These are phyloP conservation scores for Antigone vipio DNA, from an alignment of 2,113 vertebrate genomes.

Conservation along the genomic window DNA sequence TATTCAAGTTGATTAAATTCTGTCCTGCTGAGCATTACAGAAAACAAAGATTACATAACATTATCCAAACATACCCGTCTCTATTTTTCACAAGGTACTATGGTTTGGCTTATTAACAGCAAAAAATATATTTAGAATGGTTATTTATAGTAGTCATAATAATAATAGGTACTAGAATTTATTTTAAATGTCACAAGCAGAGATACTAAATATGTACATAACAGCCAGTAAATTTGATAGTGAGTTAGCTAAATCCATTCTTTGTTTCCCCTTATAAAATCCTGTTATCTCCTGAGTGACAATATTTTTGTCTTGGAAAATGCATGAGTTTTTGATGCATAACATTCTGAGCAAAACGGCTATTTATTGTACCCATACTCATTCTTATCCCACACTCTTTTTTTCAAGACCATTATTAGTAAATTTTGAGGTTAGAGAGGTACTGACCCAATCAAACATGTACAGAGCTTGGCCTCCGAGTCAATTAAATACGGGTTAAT, in stretches of 20 bases:
- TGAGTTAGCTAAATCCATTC: background rate
- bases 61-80: background rate
- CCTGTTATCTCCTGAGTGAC: slow-evolving; percentile 2
- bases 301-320: slow-evolving; percentile 11
- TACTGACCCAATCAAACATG: slow-evolving; percentile 78
- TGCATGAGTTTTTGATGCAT: slow-evolving; percentile 15
- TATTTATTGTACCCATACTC: slow-evolving; percentile 1
- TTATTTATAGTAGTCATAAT: background rate
- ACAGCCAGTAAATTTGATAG: background rate
- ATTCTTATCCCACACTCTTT: slow-evolving; percentile 42
- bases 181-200: background rate
- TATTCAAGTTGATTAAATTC: background rate
- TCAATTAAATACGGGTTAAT: slow-evolving; percentile 84
- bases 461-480: slow-evolving; percentile 72
- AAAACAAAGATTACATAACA: background rate
- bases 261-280: slow-evolving; percentile 51
- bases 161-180: background rate
- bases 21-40: background rate
- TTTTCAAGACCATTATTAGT: slow-evolving; percentile 69
- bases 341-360: slow-evolving; percentile 8
- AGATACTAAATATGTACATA: background rate
- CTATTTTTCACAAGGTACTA: background rate
- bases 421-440: slow-evolving; percentile 75
- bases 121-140: background rate
- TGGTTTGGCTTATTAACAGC: background rate